phyloP scores from a whole-genome alignment of 2,113 vertebrate species.

The Ptyas mucosa region DNA sequence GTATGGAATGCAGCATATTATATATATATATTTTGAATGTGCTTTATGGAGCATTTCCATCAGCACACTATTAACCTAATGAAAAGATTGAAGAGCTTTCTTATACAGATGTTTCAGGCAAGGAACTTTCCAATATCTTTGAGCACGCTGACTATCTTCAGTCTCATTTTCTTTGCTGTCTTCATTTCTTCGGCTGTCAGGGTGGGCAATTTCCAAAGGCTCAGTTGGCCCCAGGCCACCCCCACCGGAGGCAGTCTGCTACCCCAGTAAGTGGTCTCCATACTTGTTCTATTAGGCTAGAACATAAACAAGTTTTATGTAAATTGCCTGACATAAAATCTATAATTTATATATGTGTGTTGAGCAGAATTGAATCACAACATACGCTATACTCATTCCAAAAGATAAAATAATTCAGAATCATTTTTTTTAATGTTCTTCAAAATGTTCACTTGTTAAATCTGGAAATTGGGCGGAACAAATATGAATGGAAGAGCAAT shows the following conservation, averaged over 20 bases:
- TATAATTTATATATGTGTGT: background rate
- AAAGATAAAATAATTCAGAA: background rate
- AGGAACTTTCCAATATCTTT: background rate
- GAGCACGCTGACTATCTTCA: background rate
- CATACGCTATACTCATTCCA: background rate
- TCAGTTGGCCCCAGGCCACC: background rate
- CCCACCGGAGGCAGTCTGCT: background rate
- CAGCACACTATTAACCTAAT: background rate
- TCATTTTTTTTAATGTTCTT: background rate
- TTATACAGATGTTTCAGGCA: background rate
- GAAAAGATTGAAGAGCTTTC: background rate
- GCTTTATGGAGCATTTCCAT: background rate
- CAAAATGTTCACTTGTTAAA: background rate
- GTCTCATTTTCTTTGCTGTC: background rate
- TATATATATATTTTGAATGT: background rate
- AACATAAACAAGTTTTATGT: background rate
- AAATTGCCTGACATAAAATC: background rate
- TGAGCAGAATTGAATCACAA: background rate
- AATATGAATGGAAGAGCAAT: background rate
- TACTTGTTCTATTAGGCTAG: background rate
- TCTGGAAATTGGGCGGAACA: background rate
- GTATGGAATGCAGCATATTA: background rate
- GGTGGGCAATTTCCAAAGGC: slow-evolving; percentile 2
- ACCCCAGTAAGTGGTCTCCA: slow-evolving; percentile 24
- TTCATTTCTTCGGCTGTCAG: slow-evolving; percentile 1